phyloP scores from a whole-genome alignment of 2,888 invertebrate genomes.

The Elmis aenea region DNA sequence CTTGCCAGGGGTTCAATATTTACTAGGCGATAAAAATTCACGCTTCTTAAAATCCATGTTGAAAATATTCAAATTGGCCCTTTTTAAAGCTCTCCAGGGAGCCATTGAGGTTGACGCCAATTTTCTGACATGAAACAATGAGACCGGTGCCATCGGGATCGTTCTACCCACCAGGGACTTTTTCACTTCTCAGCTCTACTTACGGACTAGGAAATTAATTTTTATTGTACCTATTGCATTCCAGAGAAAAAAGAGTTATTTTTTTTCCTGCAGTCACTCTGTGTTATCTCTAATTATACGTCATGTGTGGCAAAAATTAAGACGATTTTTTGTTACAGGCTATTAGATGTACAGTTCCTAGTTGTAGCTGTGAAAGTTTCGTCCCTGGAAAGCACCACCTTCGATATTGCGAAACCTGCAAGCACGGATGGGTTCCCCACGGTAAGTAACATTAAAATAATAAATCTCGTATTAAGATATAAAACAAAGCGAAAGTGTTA shows the following conservation, averaged over 20 bases:
- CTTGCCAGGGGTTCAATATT: constrained; percentile 41
- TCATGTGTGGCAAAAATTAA: too few relatives aligned
- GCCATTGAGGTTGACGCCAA: constrained; percentile 52
- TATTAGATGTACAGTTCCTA: constrained; percentile 61
- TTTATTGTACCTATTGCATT: neutral
- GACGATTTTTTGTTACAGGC: constrained; percentile 49
- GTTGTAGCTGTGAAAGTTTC: constrained; percentile 65
- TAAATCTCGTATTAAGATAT: too few relatives aligned
- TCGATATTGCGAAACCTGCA: constrained; percentile 65
- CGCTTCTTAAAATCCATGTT: constrained; percentile 53
- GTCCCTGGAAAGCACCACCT: constrained; percentile 62
- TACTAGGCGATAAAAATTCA: constrained; percentile 47
- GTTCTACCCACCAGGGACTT: constrained; percentile 39
- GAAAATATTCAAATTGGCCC: constrained; percentile 54
- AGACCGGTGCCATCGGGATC: constrained; percentile 38
- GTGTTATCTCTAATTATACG: too few relatives aligned
- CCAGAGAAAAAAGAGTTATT: too few relatives aligned
- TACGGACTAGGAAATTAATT: constrained; percentile 6
- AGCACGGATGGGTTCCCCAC: constrained; percentile 71
- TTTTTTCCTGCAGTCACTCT: constrained; percentile 3
- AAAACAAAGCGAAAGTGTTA: too few relatives aligned
- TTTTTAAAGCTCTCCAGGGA: constrained; percentile 47
- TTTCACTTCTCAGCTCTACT: constrained; percentile 35
- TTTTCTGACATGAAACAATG: constrained; percentile 51
- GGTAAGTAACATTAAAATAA: constrained; percentile 64